A percentile compares a stretch with the other conserved stretches of the same genome.
Evolutionary conservation across 2,888 invertebrate species (phyloP).

Genomic region (Resseliella maxima): DNA sequence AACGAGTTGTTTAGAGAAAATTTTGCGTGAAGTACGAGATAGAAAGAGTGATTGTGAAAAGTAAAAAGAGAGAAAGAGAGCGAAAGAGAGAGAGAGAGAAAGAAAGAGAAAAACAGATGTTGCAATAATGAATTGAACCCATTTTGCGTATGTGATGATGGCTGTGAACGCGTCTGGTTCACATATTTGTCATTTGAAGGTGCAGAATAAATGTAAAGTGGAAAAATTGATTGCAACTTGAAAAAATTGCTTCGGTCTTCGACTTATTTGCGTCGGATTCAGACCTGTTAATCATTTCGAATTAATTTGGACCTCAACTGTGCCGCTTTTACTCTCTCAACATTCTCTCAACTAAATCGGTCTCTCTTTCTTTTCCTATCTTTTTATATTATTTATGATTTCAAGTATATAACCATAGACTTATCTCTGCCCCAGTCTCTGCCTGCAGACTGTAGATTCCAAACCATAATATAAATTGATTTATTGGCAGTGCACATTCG

Average conservation of each 20-base stretch:
- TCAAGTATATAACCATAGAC: not conserved
- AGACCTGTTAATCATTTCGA: not conserved
- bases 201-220: not conserved
- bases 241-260: no score
- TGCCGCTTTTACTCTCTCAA: no score
- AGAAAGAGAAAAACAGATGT: no score
- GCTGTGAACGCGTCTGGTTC: not conserved
- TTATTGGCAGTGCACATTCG: slow-evolving; percentile 1
- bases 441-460: no score
- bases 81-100: no score
- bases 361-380: not conserved
- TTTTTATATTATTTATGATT: not conserved
- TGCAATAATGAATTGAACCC: not conserved
- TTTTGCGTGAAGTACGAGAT: no score
- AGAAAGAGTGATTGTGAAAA: no score
- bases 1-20: no score
- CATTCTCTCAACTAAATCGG: not conserved
- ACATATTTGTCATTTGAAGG: not conserved
- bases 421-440: slow-evolving; percentile 30
- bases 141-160: not conserved
- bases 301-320: not conserved
- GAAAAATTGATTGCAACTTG: not conserved
- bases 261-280: not conserved
- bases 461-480: not conserved
- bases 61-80: no score